Conservation (phyloP, 2,113 vertebrate genomes). For the Spea bombifrons region DNA sequence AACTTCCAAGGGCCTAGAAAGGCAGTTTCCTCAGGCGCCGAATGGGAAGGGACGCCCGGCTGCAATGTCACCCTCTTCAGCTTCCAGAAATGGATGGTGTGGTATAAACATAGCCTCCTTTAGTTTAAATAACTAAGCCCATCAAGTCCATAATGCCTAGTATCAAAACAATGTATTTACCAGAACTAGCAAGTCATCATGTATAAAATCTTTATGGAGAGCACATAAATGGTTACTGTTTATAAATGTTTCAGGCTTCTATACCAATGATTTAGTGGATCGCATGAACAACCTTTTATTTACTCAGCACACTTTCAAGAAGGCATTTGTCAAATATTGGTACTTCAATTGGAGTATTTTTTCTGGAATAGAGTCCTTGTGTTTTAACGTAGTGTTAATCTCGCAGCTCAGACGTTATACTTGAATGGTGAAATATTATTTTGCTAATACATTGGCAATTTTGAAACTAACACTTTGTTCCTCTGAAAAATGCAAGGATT, state of each 20-base stretch:
- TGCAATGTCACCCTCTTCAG: too few species aligned
- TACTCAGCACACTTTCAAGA: constrained; percentile 6
- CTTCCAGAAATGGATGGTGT: too few species aligned
- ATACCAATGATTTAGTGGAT: neutral
- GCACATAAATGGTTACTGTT: too few species aligned
- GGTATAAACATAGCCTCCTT: too few species aligned
- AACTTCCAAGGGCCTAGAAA: too few species aligned
- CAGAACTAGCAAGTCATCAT: too few species aligned
- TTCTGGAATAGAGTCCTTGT: constrained; percentile 23
- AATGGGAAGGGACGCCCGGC: too few species aligned
- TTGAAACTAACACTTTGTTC: neutral
- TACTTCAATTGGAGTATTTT: constrained; percentile 33
- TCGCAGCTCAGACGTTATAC: constrained; percentile 30
- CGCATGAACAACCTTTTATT: constrained; percentile 18
- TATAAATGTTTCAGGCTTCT: neutral
- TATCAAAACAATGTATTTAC: too few species aligned
- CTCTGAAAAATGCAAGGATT: neutral
- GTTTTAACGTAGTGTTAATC: constrained; percentile 34
- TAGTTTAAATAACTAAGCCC: too few species aligned
- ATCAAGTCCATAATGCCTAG: too few species aligned
- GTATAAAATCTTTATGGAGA: too few species aligned
- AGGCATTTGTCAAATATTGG: constrained; percentile 22
- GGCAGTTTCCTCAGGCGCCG: too few species aligned
- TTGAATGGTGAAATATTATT: constrained; percentile 4
- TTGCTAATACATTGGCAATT: neutral